Evolutionary conservation across 1,140 invertebrate species (phyloP).

Genomic region (Cydia amplana): DNA sequence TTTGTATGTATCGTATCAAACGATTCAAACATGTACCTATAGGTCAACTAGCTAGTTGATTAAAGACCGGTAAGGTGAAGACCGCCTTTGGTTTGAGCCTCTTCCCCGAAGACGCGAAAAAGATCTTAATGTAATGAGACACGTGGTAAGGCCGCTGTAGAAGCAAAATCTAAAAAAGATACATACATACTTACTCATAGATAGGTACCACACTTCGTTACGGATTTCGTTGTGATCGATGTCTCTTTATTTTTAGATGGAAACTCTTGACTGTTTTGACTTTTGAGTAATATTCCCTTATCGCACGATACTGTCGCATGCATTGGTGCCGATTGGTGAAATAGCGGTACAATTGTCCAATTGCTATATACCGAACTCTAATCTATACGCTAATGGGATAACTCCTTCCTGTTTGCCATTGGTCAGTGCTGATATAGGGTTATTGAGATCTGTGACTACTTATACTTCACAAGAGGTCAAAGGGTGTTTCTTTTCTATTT

Average conservation of each 20-base stretch:
- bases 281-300: slow-evolving; percentile 5
- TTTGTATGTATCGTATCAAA: no score
- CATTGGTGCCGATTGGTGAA: slow-evolving; percentile 52
- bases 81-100: no score
- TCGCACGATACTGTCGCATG: slow-evolving; percentile 30
- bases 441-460: slow-evolving; percentile 18
- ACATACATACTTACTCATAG: no score
- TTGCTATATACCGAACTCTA: slow-evolving; percentile 57
- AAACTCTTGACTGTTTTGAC: neutral
- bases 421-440: slow-evolving; percentile 35
- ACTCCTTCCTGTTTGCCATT: slow-evolving; percentile 54
- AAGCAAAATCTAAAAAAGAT: no score
- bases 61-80: no score
- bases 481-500: neutral
- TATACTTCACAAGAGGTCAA: neutral
- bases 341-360: slow-evolving; percentile 63
- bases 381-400: slow-evolving; percentile 61
- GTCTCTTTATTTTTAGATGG: neutral
- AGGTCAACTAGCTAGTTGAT: no score
- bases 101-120: no score
- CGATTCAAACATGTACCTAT: no score
- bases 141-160: no score
- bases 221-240: no score
- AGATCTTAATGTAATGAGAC: no score
- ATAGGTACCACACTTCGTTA: no score